phyloP scores from a whole-genome alignment of 2,888 invertebrate species.

The Liopterus haemorrhoidalis region DNA sequence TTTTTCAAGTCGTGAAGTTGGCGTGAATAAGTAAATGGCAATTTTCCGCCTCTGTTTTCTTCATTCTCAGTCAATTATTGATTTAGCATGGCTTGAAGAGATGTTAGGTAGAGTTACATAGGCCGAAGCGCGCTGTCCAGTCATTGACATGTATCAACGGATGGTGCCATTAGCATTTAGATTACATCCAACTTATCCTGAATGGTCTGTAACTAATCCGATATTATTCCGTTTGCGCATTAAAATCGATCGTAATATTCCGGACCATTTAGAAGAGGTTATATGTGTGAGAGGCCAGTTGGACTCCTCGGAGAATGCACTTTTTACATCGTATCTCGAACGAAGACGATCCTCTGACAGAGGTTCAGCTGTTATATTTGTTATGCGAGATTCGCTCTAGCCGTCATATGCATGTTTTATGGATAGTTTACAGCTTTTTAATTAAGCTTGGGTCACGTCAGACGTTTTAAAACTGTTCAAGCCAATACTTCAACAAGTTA shows the following conservation, averaged over 20 bases:
- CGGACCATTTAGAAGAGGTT: background rate
- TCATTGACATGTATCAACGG: slow-evolving; percentile 12
- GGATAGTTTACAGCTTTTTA: too few species aligned
- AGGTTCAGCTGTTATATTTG: slow-evolving; percentile 17
- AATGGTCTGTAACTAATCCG: slow-evolving; percentile 23
- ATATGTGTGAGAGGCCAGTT: too few species aligned
- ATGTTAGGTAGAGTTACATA: background rate
- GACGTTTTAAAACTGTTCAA: too few species aligned
- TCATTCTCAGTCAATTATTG: background rate
- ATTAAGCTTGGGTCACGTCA: too few species aligned
- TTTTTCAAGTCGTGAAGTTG: too few species aligned
- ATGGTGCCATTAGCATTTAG: slow-evolving; percentile 45
- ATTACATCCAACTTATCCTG: slow-evolving; percentile 39
- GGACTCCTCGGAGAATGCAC: too few species aligned
- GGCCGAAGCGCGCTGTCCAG: background rate
- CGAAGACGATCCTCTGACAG: slow-evolving; percentile 18
- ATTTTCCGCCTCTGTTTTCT: too few species aligned
- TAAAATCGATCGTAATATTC: slow-evolving; percentile 22
- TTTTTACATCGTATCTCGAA: too few species aligned
- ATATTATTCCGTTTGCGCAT: slow-evolving; percentile 22
- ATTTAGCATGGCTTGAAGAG: background rate
- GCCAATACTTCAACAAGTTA: too few species aligned
- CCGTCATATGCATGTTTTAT: too few species aligned
- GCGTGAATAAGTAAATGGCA: too few species aligned
- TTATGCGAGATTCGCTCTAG: too few species aligned